Evolutionary conservation across 1,140 invertebrate species (phyloP), one percentile per base, ranked within the genome.

Genomic region (Drosophila pallidifrons): DNA sequence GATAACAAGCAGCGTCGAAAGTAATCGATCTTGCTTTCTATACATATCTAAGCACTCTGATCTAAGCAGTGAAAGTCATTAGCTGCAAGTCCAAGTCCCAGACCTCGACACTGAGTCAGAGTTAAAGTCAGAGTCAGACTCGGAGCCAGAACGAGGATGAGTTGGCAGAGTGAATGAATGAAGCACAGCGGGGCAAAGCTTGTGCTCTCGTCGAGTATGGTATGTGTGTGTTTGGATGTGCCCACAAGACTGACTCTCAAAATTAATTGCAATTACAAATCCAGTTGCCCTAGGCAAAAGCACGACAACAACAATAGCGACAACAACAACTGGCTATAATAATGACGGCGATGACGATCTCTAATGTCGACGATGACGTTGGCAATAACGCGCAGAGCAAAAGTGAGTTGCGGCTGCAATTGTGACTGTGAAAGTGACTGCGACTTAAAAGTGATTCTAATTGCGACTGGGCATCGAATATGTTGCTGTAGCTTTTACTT

Each of bases 211-310:
- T 20, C 8, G 4, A 20, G 15, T 7, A 13, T 25, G 20, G 43
- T 11, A 38, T 38, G 11, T 43, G 11, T 43, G 41, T 43, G 35
- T 10, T 57, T 30, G 20, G n/a, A 46, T 47, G n/a, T 47, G 25
- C 16, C 25, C 69, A 25, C 52, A 32, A 25, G 8, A 51, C 32
- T 32, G 61, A 49, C 59, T 51, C 63, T 67, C 55, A 35, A 83
- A 83, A 80, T 79, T 80, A 83, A 83, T 83, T 80, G 77, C 77
- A 82, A 83, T 82, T 80, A 69, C 79, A 82, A 83, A 55, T 68
- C 46, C 47, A 47, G 72, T 52, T 72, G 61, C 66, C 67, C 43
- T 30, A 54, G 79, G 51, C 58, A 57, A 46, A 57, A 61, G 30
- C 35, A 52, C 45, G 58, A 46, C 16, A 38, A 41, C 38, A 57